These are phyloP conservation scores for Galerucella nymphaeae DNA, from an alignment of 2,888 invertebrate species.

Conservation along the genomic window DNA sequence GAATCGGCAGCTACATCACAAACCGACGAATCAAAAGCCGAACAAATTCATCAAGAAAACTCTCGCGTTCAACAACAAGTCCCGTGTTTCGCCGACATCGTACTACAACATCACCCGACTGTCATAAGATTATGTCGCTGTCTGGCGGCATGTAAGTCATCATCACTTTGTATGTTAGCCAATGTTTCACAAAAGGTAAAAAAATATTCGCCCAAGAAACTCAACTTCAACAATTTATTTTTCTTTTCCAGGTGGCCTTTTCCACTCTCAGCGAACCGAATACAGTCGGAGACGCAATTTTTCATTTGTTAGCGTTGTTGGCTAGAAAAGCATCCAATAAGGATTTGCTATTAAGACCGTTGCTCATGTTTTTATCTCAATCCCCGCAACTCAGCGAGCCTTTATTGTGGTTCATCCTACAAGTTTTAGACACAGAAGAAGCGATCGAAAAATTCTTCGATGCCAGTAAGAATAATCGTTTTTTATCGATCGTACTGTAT, in stretches of 20 bases:
- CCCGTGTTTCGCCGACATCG: constrained; percentile 81
- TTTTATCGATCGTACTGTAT: constrained; percentile 6
- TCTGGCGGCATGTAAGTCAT: constrained; percentile 80
- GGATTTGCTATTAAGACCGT: constrained; percentile 79
- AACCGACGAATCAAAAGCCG: constrained; percentile 89
- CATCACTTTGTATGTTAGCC: constrained; percentile 75
- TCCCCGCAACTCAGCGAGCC: constrained; percentile 82
- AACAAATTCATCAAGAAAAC: constrained; percentile 67
- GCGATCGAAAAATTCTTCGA: constrained; percentile 80
- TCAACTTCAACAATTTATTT: constrained; percentile 19
- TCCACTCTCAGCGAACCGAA: constrained; percentile 72
- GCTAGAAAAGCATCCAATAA: constrained; percentile 82
- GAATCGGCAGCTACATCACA: constrained; percentile 68
- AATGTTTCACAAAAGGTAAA: constrained; percentile 60
- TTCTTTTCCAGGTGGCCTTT: constrained; percentile 49
- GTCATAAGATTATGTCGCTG: constrained; percentile 87
- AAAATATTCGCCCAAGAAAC: constrained; percentile 28
- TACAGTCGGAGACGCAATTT: constrained; percentile 88
- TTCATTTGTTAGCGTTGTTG: constrained; percentile 82
- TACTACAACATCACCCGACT: constrained; percentile 79
- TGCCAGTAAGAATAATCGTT: constrained; percentile 65
- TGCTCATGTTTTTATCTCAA: constrained; percentile 75
- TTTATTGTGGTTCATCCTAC: constrained; percentile 84
- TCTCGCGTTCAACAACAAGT: constrained; percentile 57
- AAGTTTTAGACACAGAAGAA: constrained; percentile 81